Conservation (phyloP, 1,140 invertebrate genomes). For the Melanaphis sacchari region DNA sequence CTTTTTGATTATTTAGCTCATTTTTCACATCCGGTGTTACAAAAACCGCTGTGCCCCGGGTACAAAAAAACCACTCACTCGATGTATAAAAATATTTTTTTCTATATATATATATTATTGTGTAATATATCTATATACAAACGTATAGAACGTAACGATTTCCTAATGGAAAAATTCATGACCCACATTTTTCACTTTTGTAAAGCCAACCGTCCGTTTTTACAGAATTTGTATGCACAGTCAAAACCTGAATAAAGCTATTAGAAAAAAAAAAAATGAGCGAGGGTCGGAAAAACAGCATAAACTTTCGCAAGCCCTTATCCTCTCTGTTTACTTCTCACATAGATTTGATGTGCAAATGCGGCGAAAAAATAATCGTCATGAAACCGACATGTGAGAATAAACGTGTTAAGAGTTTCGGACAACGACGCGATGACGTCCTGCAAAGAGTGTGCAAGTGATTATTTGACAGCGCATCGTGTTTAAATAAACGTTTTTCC, state of each 20-base stretch:
- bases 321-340: background rate
- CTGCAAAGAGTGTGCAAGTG: background rate
- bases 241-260: background rate
- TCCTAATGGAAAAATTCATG: slow-evolving; percentile 11
- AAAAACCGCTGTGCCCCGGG: background rate
- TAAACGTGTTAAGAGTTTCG: slow-evolving; percentile 6
- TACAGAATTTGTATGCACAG: background rate
- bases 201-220: slow-evolving; percentile 3
- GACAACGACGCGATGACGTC: background rate
- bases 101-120: background rate
- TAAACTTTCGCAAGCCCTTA: background rate
- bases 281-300: background rate
- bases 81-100: background rate
- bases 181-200: slow-evolving; percentile 17
- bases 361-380: background rate
- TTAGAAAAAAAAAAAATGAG: background rate
- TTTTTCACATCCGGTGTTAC: slow-evolving; percentile 41
- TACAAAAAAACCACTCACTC: slow-evolving; percentile 10
- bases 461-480: background rate
- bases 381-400: background rate
- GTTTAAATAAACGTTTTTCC: slow-evolving; percentile 28
- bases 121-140: background rate
- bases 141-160: background rate
- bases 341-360: background rate
- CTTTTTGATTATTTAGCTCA: slow-evolving; percentile 46